These are phyloP conservation scores for Amiota mariae DNA, from an alignment of 2,888 invertebrate genomes.

Conservation along the genomic window DNA sequence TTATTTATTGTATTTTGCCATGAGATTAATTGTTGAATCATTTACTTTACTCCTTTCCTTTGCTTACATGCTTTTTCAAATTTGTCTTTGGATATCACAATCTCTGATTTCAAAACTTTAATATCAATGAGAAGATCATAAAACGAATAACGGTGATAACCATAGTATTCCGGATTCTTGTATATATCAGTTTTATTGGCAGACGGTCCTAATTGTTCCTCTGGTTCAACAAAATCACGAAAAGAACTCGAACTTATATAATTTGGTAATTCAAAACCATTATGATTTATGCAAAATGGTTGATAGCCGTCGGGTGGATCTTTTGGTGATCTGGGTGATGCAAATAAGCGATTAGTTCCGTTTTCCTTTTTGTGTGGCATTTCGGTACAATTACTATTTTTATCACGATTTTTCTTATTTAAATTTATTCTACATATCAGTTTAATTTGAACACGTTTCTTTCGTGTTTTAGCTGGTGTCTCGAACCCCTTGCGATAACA, in stretches of 20 bases:
- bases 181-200: constrained; percentile 1
- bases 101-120: too few species aligned
- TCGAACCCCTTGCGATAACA: neutral
- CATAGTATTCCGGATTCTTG: constrained; percentile 4
- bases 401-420: constrained; percentile 1
- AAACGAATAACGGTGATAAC: constrained; percentile 1
- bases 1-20: too few species aligned
- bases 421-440: too few species aligned
- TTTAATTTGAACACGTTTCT: neutral
- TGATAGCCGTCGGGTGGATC: constrained; percentile 6
- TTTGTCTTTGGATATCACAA: neutral
- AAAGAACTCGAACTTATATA: neutral
- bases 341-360: too few species aligned
- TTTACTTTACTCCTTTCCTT: too few species aligned
- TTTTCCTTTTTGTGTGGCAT: too few species aligned
- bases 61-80: neutral
- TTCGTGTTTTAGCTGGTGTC: neutral
- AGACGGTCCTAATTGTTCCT: neutral
- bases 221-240: neutral
- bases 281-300: constrained; percentile 9
- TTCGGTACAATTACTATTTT: constrained; percentile 36
- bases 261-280: neutral
- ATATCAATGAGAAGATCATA: neutral
- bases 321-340: neutral
- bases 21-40: too few species aligned